Evolutionary conservation across 2,797 vertebrate species (phyloP), one percentile per base, ranked within the genome.

Genomic region (Mus caroli): DNA sequence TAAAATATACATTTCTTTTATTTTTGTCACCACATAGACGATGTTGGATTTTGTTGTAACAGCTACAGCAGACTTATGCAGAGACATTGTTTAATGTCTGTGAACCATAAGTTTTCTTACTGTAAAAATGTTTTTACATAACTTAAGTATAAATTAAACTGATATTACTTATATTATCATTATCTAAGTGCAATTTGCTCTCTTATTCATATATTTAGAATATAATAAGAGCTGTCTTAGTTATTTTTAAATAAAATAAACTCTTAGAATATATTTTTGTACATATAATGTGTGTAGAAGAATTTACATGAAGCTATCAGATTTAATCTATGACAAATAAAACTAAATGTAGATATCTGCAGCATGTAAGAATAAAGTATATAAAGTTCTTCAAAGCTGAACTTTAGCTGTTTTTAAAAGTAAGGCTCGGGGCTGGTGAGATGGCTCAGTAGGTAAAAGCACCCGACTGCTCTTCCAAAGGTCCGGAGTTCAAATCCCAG

Each of bases 181-280:
- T 58, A 28, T 88, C 0, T 28, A n/a, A 92, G 79, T 91, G 31
- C 14, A 88, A 22, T 84, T 69, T 94, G 26, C 4, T 80, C 15
- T 88, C 88, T 15, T 94, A 26, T 82, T 26, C 77, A 8, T 90
- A 15, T 52, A 7, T 58, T 60, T 94, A 79, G 4, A 82, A 77
- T 64, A 40, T 6, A 91, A 85, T 77, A 77, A 67, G 22, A 77
- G 43, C 58, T 80, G 64, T 75, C 92, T 91, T 87, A 20, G 14
- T 20, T 28, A n/a, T 94, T 95, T 77, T 80, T 62, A 87, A 92
- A 95, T 64, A 46, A 78, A 93, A 26, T 52, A 82, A 94, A 92
- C 40, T 2, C 1, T 56, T 94, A 52, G 80, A 17, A 12, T 60
- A 14, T 75, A 86, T 50, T 28, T 92, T 89, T 83, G 79, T 56